phyloP scores from a whole-genome alignment of 1,140 invertebrate species.

The Sycobia sp. region DNA sequence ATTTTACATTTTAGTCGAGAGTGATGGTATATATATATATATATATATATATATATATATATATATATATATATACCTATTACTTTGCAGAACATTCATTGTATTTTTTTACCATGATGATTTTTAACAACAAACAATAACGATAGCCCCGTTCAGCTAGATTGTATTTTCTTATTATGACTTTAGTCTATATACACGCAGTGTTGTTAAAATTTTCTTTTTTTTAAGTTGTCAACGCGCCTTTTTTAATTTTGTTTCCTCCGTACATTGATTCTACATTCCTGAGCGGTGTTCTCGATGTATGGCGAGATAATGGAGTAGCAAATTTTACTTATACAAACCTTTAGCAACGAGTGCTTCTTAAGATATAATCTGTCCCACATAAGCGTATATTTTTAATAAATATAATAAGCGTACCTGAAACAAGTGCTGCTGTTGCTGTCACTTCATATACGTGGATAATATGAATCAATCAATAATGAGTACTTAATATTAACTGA shows the following conservation, averaged over 20 bases:
- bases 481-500: slow-evolving; percentile 33
- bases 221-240: too few species aligned
- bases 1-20: slow-evolving; percentile 18
- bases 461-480: slow-evolving; percentile 22
- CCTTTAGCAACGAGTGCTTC: neutral
- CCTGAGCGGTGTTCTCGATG: slow-evolving; percentile 6
- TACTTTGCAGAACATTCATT: too few species aligned
- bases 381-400: slow-evolving; percentile 16
- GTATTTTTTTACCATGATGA: too few species aligned
- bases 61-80: too few species aligned
- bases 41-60: too few species aligned
- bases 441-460: slow-evolving; percentile 3
- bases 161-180: slow-evolving; percentile 24
- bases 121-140: too few species aligned
- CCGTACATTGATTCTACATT: slow-evolving; percentile 8
- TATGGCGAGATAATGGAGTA: slow-evolving; percentile 1
- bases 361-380: neutral
- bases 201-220: too few species aligned
- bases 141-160: too few species aligned
- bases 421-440: neutral
- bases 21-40: neutral
- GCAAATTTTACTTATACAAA: slow-evolving; percentile 8
- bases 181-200: too few species aligned
- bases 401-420: slow-evolving; percentile 31
- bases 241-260: neutral